phyloP scores from a whole-genome alignment of 2,888 invertebrate genomes.

The Crossocerus cetratus region DNA sequence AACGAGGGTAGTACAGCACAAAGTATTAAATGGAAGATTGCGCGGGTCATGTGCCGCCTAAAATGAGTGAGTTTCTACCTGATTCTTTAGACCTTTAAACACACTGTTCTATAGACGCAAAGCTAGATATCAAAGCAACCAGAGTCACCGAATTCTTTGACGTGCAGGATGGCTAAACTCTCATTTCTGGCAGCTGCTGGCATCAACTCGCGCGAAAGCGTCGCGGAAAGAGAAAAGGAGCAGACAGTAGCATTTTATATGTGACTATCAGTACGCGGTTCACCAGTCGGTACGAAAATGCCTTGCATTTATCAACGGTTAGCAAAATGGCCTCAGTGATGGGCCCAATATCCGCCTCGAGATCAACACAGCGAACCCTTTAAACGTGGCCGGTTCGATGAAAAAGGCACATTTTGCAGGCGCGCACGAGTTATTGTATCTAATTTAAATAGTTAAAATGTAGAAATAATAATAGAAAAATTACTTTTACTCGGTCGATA shows the following conservation, averaged over 20 bases:
- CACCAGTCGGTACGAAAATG: conserved; percentile 76
- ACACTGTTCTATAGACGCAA: too few species aligned
- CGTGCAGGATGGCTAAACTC: too few species aligned
- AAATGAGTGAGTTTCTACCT: too few species aligned
- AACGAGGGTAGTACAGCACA: too few species aligned
- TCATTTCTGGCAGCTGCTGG: too few species aligned
- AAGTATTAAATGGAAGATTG: neutral
- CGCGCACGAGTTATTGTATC: conserved; percentile 31
- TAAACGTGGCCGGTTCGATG: neutral
- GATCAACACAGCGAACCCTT: conserved; percentile 22
- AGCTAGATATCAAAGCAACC: neutral
- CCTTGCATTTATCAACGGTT: conserved; percentile 76
- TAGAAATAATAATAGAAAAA: conserved; percentile 41
- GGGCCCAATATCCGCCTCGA: conserved; percentile 36
- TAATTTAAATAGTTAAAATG: conserved; percentile 34
- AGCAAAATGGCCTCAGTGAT: conserved; percentile 75
- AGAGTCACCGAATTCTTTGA: neutral
- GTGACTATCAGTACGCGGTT: conserved; percentile 42
- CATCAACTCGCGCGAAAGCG: conserved; percentile 6
- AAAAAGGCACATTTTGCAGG: neutral
- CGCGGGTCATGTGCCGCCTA: neutral
- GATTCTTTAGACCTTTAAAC: too few species aligned
- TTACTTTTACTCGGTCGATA: conserved; percentile 71
- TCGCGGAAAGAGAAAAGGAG: conserved; percentile 15
- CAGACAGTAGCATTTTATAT: conserved; percentile 44